Evolutionary conservation across 2,888 invertebrate genomes (phyloP).

Genomic region (Helicoverpa assulta): DNA sequence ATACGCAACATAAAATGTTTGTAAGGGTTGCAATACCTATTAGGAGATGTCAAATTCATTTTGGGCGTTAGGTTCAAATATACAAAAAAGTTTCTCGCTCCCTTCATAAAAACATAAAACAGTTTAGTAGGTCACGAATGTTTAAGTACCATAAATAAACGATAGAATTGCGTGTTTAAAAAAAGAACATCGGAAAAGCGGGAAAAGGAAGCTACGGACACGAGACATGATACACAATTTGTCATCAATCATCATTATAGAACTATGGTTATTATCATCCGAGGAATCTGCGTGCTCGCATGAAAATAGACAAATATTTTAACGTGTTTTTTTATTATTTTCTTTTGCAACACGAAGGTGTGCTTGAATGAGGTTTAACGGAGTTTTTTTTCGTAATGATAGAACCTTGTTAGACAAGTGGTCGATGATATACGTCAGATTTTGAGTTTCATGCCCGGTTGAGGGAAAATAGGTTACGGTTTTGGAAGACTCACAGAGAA

Average conservation of each 20-base stretch:
- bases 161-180: slow-evolving; percentile 20
- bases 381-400: not conserved
- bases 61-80: no score
- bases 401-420: not conserved
- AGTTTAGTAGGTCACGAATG: slow-evolving; percentile 26
- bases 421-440: no score
- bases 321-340: slow-evolving; percentile 16
- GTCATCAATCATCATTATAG: slow-evolving; percentile 37
- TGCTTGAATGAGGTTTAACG: not conserved
- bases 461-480: no score
- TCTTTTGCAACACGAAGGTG: not conserved
- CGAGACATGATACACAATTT: slow-evolving; percentile 41
- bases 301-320: slow-evolving; percentile 32
- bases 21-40: no score
- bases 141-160: slow-evolving; percentile 4
- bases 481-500: no score
- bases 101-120: no score
- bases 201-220: slow-evolving; percentile 35
- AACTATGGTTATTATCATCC: slow-evolving; percentile 19
- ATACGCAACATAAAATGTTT: no score
- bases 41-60: no score
- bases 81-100: no score
- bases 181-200: slow-evolving; percentile 33
- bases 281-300: slow-evolving; percentile 31
- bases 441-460: no score